A percentile compares a stretch with the other conserved stretches of the same genome.
Evolutionary conservation across 92 coral and sea anemone genomes (phyloP).

Genomic region (Pocillopora meandrina): DNA sequence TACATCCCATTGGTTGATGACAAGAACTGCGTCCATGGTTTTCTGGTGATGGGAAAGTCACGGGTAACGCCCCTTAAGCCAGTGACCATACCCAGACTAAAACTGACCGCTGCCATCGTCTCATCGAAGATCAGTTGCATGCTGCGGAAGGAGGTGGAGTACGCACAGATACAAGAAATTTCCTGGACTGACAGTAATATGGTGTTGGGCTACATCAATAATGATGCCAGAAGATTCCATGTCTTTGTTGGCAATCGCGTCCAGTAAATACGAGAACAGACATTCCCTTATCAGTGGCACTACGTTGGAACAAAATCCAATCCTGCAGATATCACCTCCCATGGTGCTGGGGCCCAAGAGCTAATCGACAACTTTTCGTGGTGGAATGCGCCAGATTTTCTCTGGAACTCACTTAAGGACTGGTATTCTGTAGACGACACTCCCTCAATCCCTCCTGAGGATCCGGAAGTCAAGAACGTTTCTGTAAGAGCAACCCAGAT

Average conservation of each 20-base stretch:
- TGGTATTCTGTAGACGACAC: not conserved
- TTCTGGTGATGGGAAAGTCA: too few relatives aligned
- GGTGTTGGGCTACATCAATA: conserved; percentile 30
- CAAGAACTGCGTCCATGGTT: too few relatives aligned
- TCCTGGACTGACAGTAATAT: too few relatives aligned
- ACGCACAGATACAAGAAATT: too few relatives aligned
- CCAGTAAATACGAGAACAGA: not conserved
- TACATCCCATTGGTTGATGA: too few relatives aligned
- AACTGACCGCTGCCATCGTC: too few relatives aligned
- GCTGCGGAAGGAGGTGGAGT: too few relatives aligned
- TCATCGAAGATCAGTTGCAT: too few relatives aligned
- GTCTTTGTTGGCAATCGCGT: conserved; percentile 4
- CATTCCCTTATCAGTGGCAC: conserved; percentile 7
- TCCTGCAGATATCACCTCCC: conserved; percentile 18
- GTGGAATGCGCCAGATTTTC: conserved; percentile 3
- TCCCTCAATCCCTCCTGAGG: not conserved
- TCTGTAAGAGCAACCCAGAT: not conserved
- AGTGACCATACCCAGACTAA: too few relatives aligned
- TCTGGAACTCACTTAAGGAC: not conserved
- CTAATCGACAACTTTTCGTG: conserved; percentile 7
- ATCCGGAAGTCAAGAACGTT: not conserved
- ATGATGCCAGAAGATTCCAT: not conserved
- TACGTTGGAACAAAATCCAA: conserved; percentile 14
- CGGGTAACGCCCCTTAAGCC: too few relatives aligned
- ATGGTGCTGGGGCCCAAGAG: conserved; percentile 1